Base-by-base conservation (phyloP, 2,888 invertebrate species). In the Schizotus pectinicornis region DNA sequence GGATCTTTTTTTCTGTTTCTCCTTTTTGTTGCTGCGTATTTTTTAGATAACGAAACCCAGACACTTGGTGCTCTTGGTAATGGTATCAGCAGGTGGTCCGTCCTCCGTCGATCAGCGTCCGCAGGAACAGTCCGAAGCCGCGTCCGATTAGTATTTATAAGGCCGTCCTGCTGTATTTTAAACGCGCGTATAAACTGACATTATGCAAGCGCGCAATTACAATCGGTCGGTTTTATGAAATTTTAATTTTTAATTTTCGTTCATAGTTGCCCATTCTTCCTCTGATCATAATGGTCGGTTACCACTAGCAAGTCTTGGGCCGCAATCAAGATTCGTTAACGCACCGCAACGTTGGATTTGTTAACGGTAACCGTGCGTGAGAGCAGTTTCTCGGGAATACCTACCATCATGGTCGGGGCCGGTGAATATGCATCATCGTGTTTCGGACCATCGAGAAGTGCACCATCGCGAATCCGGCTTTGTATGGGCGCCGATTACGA, bases 131-230 rank as follows among this genome's bases (percentile, higher is more conserved):
- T 51, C 57, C 60, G 59, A 61, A 62, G 63, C 62, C 60, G 62
- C 63, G 61, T 62, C 67, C 65, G 69, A 68, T 68, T 66, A 66
- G 68, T 69, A 69, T 69, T 68, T 66, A 69, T 69, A 67, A 69
- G 66, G 53, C 46, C 54, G 56, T 38, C 61, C 63, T 68, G 54
- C 64, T 68, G 69, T 63, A 65, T 68, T 66, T 64, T 56, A 65
- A 64, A 63, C 59, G 59, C 45, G 53, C 37, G 62, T 36, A 37
- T 22, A 56, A 59, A 57, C 59, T 51, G 60, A 63, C 55, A 64
- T 63, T 64, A 65, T 64, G 63, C 63, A 62, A 68, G 62, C 62
- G 38, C 55, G 37, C 61, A 45, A 57, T 59, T 50, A 56, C 54
- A 60, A 55, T 53, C 57, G 61, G 56, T 50, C 47, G 41, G 57